Evolutionary conservation across 2,888 invertebrate genomes (phyloP), one percentile per base, ranked within the genome.

Genomic region (Meloe dianella): DNA sequence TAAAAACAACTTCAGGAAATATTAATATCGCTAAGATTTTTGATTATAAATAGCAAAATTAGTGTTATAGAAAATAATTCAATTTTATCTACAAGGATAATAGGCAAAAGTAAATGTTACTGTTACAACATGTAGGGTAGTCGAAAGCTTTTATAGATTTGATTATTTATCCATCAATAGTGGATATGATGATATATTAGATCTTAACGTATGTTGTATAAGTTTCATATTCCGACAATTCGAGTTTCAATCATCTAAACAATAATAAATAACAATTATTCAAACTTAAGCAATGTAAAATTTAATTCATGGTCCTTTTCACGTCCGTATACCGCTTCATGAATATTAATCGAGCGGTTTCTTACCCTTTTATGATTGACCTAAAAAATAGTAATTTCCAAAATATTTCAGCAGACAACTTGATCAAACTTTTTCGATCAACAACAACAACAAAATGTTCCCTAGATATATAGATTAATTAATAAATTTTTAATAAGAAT

Each of bases 261-360:
- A 56, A 57, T 59, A 61, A 47, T 61, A 66, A 62, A 60, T 60
- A 32, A 41, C 60, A 60, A 60, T 60, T 60, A 38, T 60, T 32
- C 60, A 30, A 41, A 60, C 60, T 30, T 60, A 60, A 38, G 41
- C 24, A 38, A 58, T 57, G 60, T 58, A 54, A 47, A 61, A 64
- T 64, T 67, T 64, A 63, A 64, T 64, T 67, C 67, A 64, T 60
- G 41, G 61, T 57, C 32, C 61, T 61, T 64, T 47, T 64, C 61
- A 64, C 63, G 67, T 64, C 61, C 29, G 57, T 24, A 24, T 17
- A 38, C 24, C 61, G 51, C 57, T 67, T 67, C 60, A 67, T 67
- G 64, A 67, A 67, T 67, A 67, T 67, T 67, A 67, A 67, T 64
- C 38, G 58, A 57, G 22, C 57, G 29, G 29, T 60, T 60, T 66